Percentiles rank a stretch among this genome's conserved stretches.
phyloP scores from a whole-genome alignment of 2,797 vertebrate species.

The Anomalospiza imberbis region DNA sequence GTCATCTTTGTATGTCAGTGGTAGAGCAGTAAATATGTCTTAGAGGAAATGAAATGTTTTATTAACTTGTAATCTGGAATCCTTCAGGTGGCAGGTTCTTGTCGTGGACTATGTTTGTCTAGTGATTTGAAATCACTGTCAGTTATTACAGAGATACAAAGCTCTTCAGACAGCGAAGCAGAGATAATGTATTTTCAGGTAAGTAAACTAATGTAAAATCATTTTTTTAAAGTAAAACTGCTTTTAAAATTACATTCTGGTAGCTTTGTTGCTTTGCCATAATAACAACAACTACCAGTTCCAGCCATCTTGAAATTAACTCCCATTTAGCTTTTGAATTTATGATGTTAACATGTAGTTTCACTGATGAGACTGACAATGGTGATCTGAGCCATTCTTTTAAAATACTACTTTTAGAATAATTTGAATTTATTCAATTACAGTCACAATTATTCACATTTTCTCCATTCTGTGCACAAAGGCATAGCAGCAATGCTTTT shows the following conservation, averaged over 20 bases:
- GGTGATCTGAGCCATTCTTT: background rate
- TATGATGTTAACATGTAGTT: background rate
- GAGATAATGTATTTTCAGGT: slow-evolving; percentile 92
- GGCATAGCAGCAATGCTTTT: background rate
- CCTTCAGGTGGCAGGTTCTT: slow-evolving; percentile 85
- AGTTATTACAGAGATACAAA: slow-evolving; percentile 83
- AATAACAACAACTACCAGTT: background rate
- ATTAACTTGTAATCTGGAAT: background rate
- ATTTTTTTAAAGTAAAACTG: background rate
- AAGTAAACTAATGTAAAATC: background rate
- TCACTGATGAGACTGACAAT: background rate
- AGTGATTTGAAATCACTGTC: slow-evolving; percentile 94
- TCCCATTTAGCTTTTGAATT: background rate
- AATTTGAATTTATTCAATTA: background rate
- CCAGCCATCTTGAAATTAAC: background rate
- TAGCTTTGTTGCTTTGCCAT: background rate
- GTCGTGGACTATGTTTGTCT: slow-evolving; percentile 89
- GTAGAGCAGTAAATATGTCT: background rate
- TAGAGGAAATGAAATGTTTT: background rate
- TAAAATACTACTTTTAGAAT: background rate
- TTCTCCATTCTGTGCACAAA: background rate
- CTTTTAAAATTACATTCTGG: background rate
- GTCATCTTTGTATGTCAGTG: background rate
- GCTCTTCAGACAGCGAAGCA: slow-evolving; percentile 68
- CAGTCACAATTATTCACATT: background rate